These are phyloP conservation scores for Forbesichthys papilliferus DNA, from an alignment of 2,113 vertebrate species.

Conservation along the genomic window DNA sequence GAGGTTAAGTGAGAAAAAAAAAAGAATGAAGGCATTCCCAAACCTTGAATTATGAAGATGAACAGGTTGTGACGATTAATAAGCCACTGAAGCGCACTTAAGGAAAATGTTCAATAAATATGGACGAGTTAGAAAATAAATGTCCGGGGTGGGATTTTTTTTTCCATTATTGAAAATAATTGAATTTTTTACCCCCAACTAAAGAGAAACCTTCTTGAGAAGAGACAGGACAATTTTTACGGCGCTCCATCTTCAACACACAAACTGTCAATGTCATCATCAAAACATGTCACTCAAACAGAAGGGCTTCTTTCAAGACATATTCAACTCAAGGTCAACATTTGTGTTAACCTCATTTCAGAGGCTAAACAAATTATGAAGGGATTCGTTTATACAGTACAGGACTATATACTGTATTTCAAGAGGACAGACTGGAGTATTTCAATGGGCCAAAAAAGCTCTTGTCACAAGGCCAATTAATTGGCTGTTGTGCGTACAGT, in stretches of 20 bases:
- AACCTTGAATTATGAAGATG: slow-evolving; percentile 51
- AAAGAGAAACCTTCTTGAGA: background rate
- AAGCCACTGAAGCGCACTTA: slow-evolving; percentile 5
- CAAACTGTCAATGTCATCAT: slow-evolving; percentile 30
- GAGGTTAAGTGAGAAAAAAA: background rate
- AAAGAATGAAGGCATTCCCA: background rate
- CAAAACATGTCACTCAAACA: slow-evolving; percentile 36
- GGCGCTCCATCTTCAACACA: slow-evolving; percentile 28
- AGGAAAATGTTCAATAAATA: slow-evolving; percentile 1
- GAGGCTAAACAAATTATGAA: background rate
- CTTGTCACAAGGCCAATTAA: background rate
- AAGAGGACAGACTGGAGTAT: slow-evolving; percentile 5
- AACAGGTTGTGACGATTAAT: slow-evolving; percentile 27
- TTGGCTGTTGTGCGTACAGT: background rate
- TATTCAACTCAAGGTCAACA: slow-evolving; percentile 31
- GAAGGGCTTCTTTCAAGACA: slow-evolving; percentile 68
- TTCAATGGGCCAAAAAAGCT: slow-evolving; percentile 5
- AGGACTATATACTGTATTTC: slow-evolving; percentile 1
- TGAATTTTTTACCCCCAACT: too few species aligned
- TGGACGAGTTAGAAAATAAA: background rate
- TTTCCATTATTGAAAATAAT: slow-evolving; percentile 1
- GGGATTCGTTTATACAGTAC: slow-evolving; percentile 18
- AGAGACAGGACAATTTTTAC: slow-evolving; percentile 17
- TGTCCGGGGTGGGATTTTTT: background rate
- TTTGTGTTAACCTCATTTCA: slow-evolving; percentile 23